Evolutionary conservation across 2,797 vertebrate genomes (phyloP).

Genomic region (Cyprinella venusta): DNA sequence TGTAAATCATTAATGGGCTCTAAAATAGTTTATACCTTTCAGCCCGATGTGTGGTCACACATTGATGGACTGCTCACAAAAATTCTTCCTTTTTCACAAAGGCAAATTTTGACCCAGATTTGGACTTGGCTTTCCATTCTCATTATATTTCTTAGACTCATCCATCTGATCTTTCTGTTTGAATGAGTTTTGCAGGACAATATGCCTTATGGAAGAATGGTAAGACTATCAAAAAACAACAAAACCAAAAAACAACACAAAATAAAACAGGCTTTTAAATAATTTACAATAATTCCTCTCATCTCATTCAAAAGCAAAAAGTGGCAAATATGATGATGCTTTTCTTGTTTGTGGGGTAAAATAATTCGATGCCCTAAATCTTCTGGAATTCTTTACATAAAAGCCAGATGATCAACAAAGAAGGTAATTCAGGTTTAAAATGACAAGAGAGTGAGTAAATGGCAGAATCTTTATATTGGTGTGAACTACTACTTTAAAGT

Average conservation of each 20-base stretch:
- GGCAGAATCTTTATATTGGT: not conserved
- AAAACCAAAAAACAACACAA: not conserved
- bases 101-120: slow-evolving; percentile 26
- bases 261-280: slow-evolving; percentile 49
- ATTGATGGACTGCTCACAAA: slow-evolving; percentile 4
- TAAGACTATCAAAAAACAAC: slow-evolving; percentile 12
- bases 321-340: slow-evolving; percentile 40
- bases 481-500: not conserved
- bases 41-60: slow-evolving; percentile 15
- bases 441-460: not conserved
- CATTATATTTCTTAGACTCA: slow-evolving; percentile 18
- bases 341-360: slow-evolving; percentile 40
- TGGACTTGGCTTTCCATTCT: slow-evolving; percentile 14
- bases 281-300: slow-evolving; percentile 39
- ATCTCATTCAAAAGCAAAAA: slow-evolving; percentile 42
- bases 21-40: not conserved
- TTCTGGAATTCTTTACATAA: slow-evolving; percentile 43
- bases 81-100: slow-evolving; percentile 17
- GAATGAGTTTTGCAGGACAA: slow-evolving; percentile 50
- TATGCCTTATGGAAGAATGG: slow-evolving; percentile 10
- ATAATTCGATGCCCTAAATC: slow-evolving; percentile 46
- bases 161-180: not conserved
- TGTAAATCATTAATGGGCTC: not conserved
- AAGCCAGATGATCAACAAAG: slow-evolving; percentile 10
- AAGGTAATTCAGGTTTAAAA: not conserved